A percentile compares a stretch with the other conserved stretches of the same genome.
Evolutionary conservation across 2,113 vertebrate genomes (phyloP).

Genomic region (Lucifuga dentata): DNA sequence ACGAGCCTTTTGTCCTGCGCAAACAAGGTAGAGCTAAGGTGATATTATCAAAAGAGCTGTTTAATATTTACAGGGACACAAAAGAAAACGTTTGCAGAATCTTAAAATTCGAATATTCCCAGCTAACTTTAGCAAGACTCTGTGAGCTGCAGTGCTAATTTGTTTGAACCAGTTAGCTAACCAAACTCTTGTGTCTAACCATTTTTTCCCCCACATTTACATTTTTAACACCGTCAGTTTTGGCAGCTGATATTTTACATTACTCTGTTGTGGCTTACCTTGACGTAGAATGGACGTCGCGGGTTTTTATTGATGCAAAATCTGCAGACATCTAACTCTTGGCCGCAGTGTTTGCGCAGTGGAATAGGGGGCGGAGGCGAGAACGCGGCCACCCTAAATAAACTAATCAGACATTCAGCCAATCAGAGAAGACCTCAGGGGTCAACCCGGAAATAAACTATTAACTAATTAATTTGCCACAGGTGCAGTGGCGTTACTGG

Average conservation of each 20-base stretch:
- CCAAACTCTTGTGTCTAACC: neutral
- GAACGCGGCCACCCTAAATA: slow-evolving; percentile 60
- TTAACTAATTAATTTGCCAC: slow-evolving; percentile 49
- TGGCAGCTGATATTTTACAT: neutral
- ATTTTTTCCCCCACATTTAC: accelerated
- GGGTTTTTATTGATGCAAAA: slow-evolving; percentile 54
- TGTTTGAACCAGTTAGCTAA: slow-evolving; percentile 26
- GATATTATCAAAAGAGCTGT: too few species aligned
- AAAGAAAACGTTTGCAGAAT: too few species aligned
- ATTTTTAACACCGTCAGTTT: neutral
- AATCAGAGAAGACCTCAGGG: slow-evolving; percentile 52
- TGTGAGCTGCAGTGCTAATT: neutral
- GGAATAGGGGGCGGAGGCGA: slow-evolving; percentile 55
- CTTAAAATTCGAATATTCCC: neutral
- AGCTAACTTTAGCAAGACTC: neutral
- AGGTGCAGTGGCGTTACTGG: too few species aligned
- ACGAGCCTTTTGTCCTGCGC: too few species aligned
- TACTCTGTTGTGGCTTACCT: slow-evolving; percentile 64
- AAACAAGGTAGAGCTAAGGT: too few species aligned
- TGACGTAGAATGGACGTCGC: slow-evolving; percentile 44
- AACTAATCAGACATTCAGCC: slow-evolving; percentile 66
- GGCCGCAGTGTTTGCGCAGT: slow-evolving; percentile 31
- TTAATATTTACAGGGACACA: too few species aligned
- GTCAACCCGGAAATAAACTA: slow-evolving; percentile 32
- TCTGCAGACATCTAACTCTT: slow-evolving; percentile 54